A percentile compares a stretch with the other conserved stretches of the same genome.
These are phyloP conservation scores for Chaenodraco wilsoni DNA, from an alignment of 2,797 vertebrate genomes.

Conservation along the genomic window DNA sequence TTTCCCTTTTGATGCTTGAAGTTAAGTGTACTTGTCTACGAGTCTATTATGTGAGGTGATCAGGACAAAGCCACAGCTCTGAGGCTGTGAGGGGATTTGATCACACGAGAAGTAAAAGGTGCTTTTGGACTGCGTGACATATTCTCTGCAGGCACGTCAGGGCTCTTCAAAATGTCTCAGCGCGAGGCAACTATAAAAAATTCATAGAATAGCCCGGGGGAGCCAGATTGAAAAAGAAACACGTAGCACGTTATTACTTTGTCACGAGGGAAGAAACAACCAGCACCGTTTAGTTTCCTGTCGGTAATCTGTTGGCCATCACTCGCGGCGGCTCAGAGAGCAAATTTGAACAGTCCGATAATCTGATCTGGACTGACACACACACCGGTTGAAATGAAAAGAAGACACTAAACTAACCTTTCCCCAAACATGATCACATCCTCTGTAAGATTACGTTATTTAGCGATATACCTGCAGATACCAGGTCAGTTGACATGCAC, in stretches of 20 bases:
- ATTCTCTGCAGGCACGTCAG: constrained; percentile 52
- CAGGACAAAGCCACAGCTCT: no score
- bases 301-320: constrained; percentile 49
- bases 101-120: constrained; percentile 32
- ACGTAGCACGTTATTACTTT: constrained; percentile 42
- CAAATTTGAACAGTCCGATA: constrained; percentile 41
- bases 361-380: constrained; percentile 25
- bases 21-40: no score
- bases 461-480: not conserved
- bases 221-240: constrained; percentile 17
- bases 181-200: constrained; percentile 63
- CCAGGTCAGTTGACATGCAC: not conserved
- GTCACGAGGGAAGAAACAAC: constrained; percentile 50
- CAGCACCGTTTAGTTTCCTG: constrained; percentile 41
- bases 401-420: not conserved
- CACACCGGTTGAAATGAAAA: not conserved
- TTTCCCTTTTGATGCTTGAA: no score
- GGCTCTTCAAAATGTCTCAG: constrained; percentile 52
- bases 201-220: constrained; percentile 56
- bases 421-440: not conserved
- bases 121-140: constrained; percentile 30
- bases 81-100: constrained; percentile 43
- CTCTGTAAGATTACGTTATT: no score
- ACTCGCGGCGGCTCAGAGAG: constrained; percentile 29
- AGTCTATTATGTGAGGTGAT: no score